Percentiles rank a stretch among this genome's conserved stretches.
These are phyloP conservation scores for Drosophila obscura DNA, from an alignment of 1,140 invertebrate genomes.

Conservation along the genomic window DNA sequence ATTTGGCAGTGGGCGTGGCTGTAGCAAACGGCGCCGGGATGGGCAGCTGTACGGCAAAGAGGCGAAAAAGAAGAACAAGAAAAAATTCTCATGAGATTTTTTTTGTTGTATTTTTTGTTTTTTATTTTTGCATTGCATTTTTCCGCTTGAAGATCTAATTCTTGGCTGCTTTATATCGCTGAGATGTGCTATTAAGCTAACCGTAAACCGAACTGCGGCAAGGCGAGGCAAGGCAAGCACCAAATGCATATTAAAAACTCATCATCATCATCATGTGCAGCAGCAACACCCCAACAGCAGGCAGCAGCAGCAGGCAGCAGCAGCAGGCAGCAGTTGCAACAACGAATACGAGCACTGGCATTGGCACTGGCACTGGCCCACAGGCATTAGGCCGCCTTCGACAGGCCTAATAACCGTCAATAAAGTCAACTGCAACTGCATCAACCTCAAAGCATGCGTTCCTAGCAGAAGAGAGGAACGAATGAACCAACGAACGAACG, in stretches of 20 bases:
- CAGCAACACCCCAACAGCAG: constrained; percentile 8
- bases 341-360: too few species aligned
- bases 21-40: constrained; percentile 94
- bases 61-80: constrained; percentile 8
- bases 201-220: constrained; percentile 66
- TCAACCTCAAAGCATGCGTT: constrained; percentile 39
- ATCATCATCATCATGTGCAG: constrained; percentile 72
- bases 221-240: constrained; percentile 67
- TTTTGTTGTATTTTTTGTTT: constrained; percentile 8
- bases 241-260: constrained; percentile 80
- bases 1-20: constrained; percentile 94
- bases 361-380: background rate
- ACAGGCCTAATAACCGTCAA: constrained; percentile 82
- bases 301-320: too few species aligned
- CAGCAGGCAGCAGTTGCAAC: too few species aligned
- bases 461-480: constrained; percentile 17
- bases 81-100: constrained; percentile 52
- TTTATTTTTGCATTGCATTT: background rate
- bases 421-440: constrained; percentile 70
- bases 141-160: constrained; percentile 37
- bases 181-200: constrained; percentile 68
- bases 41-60: constrained; percentile 87
- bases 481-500: constrained; percentile 35
- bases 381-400: constrained; percentile 74
- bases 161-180: background rate